Evolutionary conservation across 2,888 invertebrate genomes (phyloP), one percentile per base, ranked within the genome.

Genomic region (Chymomyza caudatula): DNA sequence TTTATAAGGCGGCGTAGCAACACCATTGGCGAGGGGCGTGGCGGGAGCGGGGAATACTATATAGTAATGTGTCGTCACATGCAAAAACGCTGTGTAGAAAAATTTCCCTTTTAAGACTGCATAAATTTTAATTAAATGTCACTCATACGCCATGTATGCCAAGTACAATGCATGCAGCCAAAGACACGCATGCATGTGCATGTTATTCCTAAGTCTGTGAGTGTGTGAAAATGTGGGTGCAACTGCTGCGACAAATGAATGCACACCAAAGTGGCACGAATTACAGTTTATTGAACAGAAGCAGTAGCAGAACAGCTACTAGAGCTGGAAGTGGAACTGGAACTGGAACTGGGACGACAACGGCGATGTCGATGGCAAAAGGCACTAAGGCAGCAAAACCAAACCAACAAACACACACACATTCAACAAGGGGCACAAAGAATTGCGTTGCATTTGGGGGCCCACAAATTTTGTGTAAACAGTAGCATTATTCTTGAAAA

Each of bases 91-190:
- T 43, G 52, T 65, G 59, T 63, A 65, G 63, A 69, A 54, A 42
- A 63, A 54, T 65, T 80, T 71, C 76, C 74, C 51, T 20, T 51
- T 75, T 86, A 69, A 75, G 76, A 86, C 83, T 87, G 77, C 87
- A 87, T 88, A 87, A 88, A 88, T 88, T 88, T 88, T 88, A 88
- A 88, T 88, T 88, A 88, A 88, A 88, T 88, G 87, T 88, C 87
- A 88, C 88, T 88, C 87, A 88, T 88, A 88, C 87, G 88, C 85
- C 87, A 88, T 73, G 77, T 76, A 79, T 80, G 88, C 85, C 85
- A 86, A 69, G 73, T 62, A 67, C 83, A 84, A 72, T 66, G 63
- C n/a, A 59, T n/a, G n/a, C n/a, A n/a, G n/a, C n/a, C n/a, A n/a
- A 29, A 59, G 15, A 49, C 59, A 49, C 13, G 11, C 60, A 52